phyloP scores from a whole-genome alignment of 1,140 invertebrate genomes.

The Heliconius hewitsoni region DNA sequence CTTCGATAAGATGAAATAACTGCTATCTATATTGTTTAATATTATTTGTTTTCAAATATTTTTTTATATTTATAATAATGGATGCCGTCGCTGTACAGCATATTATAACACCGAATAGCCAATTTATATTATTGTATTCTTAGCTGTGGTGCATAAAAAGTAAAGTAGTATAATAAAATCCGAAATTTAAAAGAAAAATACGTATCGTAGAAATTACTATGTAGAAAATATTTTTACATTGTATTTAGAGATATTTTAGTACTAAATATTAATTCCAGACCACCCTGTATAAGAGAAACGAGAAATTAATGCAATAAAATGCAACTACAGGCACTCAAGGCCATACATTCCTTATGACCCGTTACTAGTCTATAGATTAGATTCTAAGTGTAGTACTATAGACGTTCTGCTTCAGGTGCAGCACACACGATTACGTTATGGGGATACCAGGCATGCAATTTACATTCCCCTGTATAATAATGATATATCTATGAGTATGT shows the following conservation, averaged over 20 bases:
- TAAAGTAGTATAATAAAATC: too few species aligned
- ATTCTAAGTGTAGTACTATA: constrained; percentile 21
- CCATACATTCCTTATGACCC: constrained; percentile 29
- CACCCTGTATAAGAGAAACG: background rate
- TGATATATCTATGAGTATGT: background rate
- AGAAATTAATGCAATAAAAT: constrained; percentile 3
- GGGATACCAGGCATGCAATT: constrained; percentile 33
- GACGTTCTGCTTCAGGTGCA: constrained; percentile 31
- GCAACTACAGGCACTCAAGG: constrained; percentile 20
- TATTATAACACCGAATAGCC: too few species aligned
- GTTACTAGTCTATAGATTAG: constrained; percentile 29
- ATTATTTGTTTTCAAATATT: background rate
- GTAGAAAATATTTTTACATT: too few species aligned
- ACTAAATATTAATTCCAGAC: background rate
- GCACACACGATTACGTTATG: constrained; percentile 18
- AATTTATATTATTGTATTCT: too few species aligned
- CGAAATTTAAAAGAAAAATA: too few species aligned
- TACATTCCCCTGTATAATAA: constrained; percentile 7
- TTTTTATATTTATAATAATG: background rate
- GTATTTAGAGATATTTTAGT: too few species aligned
- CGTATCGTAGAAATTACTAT: too few species aligned
- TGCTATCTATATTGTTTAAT: constrained; percentile 9
- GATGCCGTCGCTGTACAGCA: too few species aligned
- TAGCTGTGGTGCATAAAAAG: too few species aligned
- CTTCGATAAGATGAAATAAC: background rate